Evolutionary conservation across 1,140 invertebrate species (phyloP), one percentile per base, ranked within the genome.

Genomic region (Caenorhabditis remanei): DNA sequence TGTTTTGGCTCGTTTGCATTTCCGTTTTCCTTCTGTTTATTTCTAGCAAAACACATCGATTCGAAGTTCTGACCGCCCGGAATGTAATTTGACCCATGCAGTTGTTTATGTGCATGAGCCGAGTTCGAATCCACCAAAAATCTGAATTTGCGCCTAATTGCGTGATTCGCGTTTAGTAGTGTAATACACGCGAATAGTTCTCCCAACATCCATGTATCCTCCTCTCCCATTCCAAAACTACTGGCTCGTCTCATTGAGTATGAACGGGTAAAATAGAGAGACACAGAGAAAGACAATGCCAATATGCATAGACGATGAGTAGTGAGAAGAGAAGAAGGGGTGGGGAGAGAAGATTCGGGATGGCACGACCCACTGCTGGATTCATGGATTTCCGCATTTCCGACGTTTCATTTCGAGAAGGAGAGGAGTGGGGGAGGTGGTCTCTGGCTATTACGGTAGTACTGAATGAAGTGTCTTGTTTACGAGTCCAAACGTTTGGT

Each of bases 301-400:
- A 79, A 79, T 79, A 79, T 79, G 71, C 71, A 79, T 79, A 50
- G 43, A 79, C 14, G 46, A 79, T 79, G 71, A 79, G 71, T 79
- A 79, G 71, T 50, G 71, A 79, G 71, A 50, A 48, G 41, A 40
- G 46, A 79, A 13, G 19, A 41, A n/a, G 13, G 71, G n/a, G 71
- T 0, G 7, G 43, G 8, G 46, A 24, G 21, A 79, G 71, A 63
- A 63, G 61, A 63, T 63, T 63, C 61, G 61, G 71, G 71, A 79
- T 79, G 71, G 71, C 71, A 79, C 71, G 71, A 79, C 71, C 71
- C 71, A 79, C 71, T 79, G 71, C 71, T n/a, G 71, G 71, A 79
- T 79, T 79, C 71, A 79, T 79, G 71, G 46, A 79, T 79, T 79
- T 46, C 46, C 71, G 71, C 71, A 79, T 79, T 79, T 79, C 40